phyloP scores from a whole-genome alignment of 2,113 vertebrate species.

The Notechis scutatus region DNA sequence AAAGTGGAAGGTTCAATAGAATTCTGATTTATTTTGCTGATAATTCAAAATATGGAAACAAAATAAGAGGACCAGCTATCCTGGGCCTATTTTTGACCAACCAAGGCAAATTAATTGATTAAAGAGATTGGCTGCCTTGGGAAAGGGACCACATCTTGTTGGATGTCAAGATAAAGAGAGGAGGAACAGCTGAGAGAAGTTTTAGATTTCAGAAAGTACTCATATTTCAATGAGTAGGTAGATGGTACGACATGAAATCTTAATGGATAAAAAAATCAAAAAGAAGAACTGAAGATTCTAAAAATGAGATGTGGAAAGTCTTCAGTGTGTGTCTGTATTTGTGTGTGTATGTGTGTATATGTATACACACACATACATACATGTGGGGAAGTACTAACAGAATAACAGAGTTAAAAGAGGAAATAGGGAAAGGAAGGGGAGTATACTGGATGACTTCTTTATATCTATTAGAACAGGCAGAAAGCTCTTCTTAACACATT shows the following conservation, averaged over 20 bases:
- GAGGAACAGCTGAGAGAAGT: neutral
- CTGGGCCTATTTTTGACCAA: neutral
- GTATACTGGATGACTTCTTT: neutral
- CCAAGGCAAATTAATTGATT: neutral
- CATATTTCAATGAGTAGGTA: neutral
- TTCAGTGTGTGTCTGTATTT: neutral
- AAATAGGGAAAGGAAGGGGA: neutral
- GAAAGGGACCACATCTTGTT: neutral
- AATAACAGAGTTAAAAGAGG: neutral
- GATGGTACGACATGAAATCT: neutral
- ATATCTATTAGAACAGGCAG: neutral
- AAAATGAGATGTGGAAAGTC: neutral
- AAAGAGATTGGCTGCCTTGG: neutral
- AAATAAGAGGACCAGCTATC: neutral
- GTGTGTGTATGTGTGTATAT: too few relatives aligned
- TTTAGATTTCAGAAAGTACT: neutral
- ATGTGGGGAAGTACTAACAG: neutral
- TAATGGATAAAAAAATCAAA: neutral
- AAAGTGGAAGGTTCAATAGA: neutral
- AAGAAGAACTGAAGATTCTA: neutral
- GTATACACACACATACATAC: too few relatives aligned
- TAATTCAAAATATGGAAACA: neutral
- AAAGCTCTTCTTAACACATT: neutral
- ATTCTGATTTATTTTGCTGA: neutral
- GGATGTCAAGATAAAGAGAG: neutral